Conservation (phyloP, 1,140 invertebrate genomes). For the Probaryconus sp. region DNA sequence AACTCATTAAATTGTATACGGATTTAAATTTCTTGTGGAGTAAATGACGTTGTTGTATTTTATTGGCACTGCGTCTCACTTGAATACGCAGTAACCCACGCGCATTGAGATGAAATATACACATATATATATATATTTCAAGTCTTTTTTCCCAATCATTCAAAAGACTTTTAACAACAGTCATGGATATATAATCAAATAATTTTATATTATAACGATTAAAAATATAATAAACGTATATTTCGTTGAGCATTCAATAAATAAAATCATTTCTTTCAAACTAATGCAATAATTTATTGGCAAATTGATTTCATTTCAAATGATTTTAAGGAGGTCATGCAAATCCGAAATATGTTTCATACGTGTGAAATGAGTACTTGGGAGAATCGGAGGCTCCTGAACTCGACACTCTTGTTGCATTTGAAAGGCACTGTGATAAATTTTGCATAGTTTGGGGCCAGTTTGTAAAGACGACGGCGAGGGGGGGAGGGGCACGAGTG, state of each 20-base stretch:
- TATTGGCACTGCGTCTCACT: slow-evolving; percentile 19
- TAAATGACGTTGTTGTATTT: slow-evolving; percentile 34
- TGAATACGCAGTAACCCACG: slow-evolving; percentile 38
- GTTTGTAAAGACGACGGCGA: slow-evolving; percentile 31
- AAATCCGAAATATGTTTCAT: slow-evolving; percentile 21
- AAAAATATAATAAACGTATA: no score
- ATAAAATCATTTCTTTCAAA: no score
- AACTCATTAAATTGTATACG: slow-evolving; percentile 28
- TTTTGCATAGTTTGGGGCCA: slow-evolving; percentile 44
- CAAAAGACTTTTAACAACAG: slow-evolving; percentile 30
- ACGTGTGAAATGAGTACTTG: slow-evolving; percentile 5
- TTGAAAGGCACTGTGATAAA: slow-evolving; percentile 40
- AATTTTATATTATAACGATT: no score
- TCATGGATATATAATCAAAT: no score
- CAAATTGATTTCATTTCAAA: no score
- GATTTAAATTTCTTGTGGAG: slow-evolving; percentile 15
- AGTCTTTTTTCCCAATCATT: slow-evolving; percentile 21
- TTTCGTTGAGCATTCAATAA: no score
- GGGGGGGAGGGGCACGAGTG: slow-evolving; percentile 30
- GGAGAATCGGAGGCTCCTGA: slow-evolving; percentile 22
- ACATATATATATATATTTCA: slow-evolving; percentile 27
- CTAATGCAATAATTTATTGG: no score
- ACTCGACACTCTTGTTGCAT: slow-evolving; percentile 15
- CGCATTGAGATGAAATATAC: slow-evolving; percentile 17
- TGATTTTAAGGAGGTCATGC: slow-evolving; percentile 2